phyloP scores from a whole-genome alignment of 2,113 vertebrate genomes.

The Oreocharis arfaki region DNA sequence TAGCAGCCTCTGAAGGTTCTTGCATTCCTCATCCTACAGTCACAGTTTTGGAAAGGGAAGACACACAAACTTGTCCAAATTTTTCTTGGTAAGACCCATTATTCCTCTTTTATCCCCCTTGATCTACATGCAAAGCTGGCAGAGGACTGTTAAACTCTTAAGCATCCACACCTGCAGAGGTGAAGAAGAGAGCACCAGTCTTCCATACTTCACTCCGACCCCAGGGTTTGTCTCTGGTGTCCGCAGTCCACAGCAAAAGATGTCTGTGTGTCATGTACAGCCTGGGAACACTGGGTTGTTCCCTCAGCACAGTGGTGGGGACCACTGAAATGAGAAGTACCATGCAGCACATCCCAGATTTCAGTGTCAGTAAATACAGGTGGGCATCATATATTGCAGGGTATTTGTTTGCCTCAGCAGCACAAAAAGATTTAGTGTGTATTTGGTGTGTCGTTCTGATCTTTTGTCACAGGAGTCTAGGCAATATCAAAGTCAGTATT shows the following conservation, averaged over 20 bases:
- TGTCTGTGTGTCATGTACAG: not conserved
- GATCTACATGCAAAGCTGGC: not conserved
- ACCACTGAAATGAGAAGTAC: not conserved
- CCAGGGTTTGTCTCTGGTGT: accelerated
- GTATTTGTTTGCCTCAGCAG: not conserved
- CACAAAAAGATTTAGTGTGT: not conserved
- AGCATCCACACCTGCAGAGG: accelerated
- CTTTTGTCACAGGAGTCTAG: not conserved
- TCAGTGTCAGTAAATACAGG: not conserved
- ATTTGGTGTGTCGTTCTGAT: not conserved
- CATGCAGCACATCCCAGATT: not conserved
- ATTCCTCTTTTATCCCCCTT: not conserved
- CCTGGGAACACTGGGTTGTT: not conserved
- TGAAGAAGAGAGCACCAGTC: not conserved
- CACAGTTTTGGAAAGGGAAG: not conserved
- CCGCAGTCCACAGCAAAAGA: accelerated
- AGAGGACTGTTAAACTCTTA: not conserved
- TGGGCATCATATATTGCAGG: not conserved
- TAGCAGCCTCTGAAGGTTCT: not conserved
- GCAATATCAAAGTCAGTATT: not conserved
- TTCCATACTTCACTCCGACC: not conserved
- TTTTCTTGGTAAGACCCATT: not conserved
- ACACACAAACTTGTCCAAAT: not conserved
- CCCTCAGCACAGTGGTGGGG: not conserved
- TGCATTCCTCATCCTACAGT: not conserved